These are phyloP conservation scores for Apteryx mantelli DNA, from an alignment of 2,113 vertebrate species.

Conservation along the genomic window DNA sequence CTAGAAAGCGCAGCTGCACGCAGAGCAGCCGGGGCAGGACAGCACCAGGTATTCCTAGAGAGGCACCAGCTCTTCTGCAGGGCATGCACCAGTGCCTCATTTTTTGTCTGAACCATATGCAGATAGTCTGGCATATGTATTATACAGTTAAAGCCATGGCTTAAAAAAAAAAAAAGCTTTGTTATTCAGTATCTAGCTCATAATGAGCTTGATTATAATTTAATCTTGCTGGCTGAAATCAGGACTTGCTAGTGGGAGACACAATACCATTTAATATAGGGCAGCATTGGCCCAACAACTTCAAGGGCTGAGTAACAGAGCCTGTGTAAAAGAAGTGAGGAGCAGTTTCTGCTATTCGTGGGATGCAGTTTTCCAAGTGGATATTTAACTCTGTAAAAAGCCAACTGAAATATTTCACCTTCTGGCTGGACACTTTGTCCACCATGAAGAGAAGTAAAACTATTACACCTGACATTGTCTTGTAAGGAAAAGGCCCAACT, in stretches of 20 bases:
- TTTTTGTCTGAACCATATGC: background rate
- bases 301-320: background rate
- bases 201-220: background rate
- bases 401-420: background rate
- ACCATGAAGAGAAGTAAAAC: background rate
- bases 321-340: background rate
- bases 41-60: background rate
- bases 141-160: background rate
- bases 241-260: background rate
- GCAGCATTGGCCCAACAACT: background rate
- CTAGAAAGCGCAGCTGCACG: background rate
- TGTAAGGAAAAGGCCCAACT: background rate
- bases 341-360: background rate
- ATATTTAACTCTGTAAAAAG: background rate
- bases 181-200: background rate
- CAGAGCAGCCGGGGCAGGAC: background rate
- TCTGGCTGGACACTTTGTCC: background rate
- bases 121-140: background rate
- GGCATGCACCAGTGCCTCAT: background rate
- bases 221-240: background rate
- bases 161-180: background rate
- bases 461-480: background rate
- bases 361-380: background rate
- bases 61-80: background rate
- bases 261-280: background rate